Percentiles rank a stretch among this genome's conserved stretches.
Conservation (phyloP, 2,888 invertebrate species). For the Melanostoma mellinum region DNA sequence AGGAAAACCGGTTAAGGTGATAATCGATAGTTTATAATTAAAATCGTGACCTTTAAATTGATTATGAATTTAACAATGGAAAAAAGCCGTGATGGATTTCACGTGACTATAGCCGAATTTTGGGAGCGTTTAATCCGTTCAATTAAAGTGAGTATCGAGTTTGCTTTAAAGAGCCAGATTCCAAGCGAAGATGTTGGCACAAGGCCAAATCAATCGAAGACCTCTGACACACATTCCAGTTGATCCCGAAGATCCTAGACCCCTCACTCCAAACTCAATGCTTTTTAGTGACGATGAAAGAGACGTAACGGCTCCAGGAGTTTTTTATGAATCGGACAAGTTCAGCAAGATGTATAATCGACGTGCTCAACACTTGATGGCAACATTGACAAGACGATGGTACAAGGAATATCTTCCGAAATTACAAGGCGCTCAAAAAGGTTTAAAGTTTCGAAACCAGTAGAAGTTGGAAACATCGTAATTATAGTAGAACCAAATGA, state of each 20-base stretch:
- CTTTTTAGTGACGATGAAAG: slow-evolving; percentile 3
- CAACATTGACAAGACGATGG: slow-evolving; percentile 8
- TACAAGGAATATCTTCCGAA: slow-evolving; percentile 11
- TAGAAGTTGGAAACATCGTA: background rate
- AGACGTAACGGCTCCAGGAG: background rate
- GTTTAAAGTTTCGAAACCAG: background rate
- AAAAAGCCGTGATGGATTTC: too few species aligned
- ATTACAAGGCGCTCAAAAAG: slow-evolving; percentile 2
- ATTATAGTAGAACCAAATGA: slow-evolving; percentile 1
- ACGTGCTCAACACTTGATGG: slow-evolving; percentile 11
- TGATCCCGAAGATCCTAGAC: slow-evolving; percentile 17
- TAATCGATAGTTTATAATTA: too few species aligned
- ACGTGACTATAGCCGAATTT: too few species aligned
- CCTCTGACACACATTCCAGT: slow-evolving; percentile 13
- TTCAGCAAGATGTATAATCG: slow-evolving; percentile 8
- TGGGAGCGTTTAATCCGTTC: too few species aligned
- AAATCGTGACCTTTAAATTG: too few species aligned
- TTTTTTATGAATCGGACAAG: slow-evolving; percentile 3
- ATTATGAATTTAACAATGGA: too few species aligned
- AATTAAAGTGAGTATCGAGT: too few species aligned
- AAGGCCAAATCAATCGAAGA: too few species aligned
- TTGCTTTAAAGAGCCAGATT: too few species aligned
- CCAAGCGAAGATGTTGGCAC: too few species aligned
- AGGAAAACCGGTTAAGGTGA: too few species aligned
- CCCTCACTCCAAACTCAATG: slow-evolving; percentile 6